Base-by-base conservation (phyloP, 2,888 invertebrate species). In the Pandemis heparana region DNA sequence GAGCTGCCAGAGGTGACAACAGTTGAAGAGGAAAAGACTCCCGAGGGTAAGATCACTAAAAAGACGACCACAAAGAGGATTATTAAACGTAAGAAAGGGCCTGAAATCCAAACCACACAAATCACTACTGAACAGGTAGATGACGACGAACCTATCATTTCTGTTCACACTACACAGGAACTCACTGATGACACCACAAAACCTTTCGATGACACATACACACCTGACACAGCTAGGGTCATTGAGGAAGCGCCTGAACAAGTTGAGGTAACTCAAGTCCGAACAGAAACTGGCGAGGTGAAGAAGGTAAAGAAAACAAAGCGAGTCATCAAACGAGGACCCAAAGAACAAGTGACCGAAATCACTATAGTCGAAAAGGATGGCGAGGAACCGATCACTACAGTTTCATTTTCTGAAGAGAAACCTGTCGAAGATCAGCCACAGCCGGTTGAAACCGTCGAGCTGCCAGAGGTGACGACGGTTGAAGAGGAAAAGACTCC, bases 1-100 rank as follows among this genome's bases (percentile, higher is more conserved):
- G 81, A 82, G 77, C 79, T 83, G 12, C 77, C 79, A 39, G 77
- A 77, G 59, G 77, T 79, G n/a, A 76, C 77, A 23, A 76, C 77
- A 14, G 78, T 80, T 81, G 72, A 76, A 38, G 14, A 63, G n/a
- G 39, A 32, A 7, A 39, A 51, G 12, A 70, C 75, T 18, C 76
- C 76, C 5, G 78, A 74, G 16, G 75, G 73, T 70, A 75, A 75
- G 62, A n/a, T 53, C 0, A 61, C 43, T 14, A 46, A 38, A 12
- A 74, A 62, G 56, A 76, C 56, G 38, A 65, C 81, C 41, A 78
- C 71, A 3, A 72, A 71, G 8, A 87, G 89, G 74, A 81, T 89
- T 4, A 92, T 95, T 16, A 92, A 83, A 90, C 94, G 59, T 78
- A 93, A 75, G 89, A 89, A 76, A 89, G 78, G 85, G 51, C 81